phyloP scores from a whole-genome alignment of 2,797 vertebrate species.

The Microcaecilia unicolor region DNA sequence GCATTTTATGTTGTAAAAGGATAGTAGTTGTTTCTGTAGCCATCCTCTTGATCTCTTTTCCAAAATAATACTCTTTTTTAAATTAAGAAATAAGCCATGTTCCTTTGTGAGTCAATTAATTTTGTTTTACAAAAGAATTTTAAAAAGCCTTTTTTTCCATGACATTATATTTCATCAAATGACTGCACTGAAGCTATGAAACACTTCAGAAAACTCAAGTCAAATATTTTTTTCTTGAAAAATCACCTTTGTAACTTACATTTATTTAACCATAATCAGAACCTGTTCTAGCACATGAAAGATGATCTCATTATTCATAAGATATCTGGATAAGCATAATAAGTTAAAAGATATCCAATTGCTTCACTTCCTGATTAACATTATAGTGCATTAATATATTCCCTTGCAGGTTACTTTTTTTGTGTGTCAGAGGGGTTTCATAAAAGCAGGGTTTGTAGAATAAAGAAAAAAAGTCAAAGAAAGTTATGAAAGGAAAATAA shows the following conservation, averaged over 20 bases:
- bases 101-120: too few relatives aligned
- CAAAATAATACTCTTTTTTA: too few relatives aligned
- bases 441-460: background rate
- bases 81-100: too few relatives aligned
- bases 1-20: too few relatives aligned
- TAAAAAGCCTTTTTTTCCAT: background rate
- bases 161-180: conserved; percentile 1
- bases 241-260: conserved; percentile 44
- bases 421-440: too few relatives aligned
- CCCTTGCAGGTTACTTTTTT: background rate
- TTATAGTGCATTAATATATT: background rate
- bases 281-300: conserved; percentile 42
- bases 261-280: conserved; percentile 51
- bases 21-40: too few relatives aligned
- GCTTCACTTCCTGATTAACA: conserved; percentile 2
- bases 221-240: conserved; percentile 41
- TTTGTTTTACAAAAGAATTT: background rate
- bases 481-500: too few relatives aligned
- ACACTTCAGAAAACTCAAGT: conserved; percentile 22
- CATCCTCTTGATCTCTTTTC: background rate
- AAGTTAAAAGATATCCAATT: conserved; percentile 40
- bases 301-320: conserved; percentile 47
- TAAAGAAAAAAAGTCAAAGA: background rate
- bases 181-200: conserved; percentile 15
- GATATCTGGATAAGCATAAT: conserved; percentile 34